Base-by-base conservation (phyloP, 2,797 vertebrate species). In the Pipistrellus pygmaeus region DNA sequence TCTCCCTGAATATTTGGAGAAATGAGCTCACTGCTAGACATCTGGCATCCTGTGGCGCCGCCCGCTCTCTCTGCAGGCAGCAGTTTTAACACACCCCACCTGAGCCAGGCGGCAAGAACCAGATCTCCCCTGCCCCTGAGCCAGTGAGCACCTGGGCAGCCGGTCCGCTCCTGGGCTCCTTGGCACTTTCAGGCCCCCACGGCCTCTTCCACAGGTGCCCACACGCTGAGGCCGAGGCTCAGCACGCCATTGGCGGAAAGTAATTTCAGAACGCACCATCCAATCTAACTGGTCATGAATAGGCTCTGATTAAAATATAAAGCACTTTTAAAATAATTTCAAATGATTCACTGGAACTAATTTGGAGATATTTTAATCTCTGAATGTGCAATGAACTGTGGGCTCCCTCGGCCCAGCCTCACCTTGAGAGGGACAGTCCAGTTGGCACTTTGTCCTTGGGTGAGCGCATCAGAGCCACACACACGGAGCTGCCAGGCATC, bases 341-440 rank as follows among this genome's bases (percentile, higher is more conserved):
- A 97, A 96, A 93, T 93, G 97, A 97, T 91, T 96, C 80, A 94
- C 95, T 53, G 88, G 95, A 93, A 95, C 96, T 0, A 48, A 92
- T 89, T n/a, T 60, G 41, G 41, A 96, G 80, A 68, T 20, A 68
- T 69, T 75, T 86, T 96, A 83, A 97, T 97, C 81, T 85, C 88
- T 51, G 84, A 91, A 92, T 93, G 93, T 82, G 92, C 95, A 90
- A 71, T 2, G 92, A 46, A 96, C 76, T 66, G 2, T 57, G 10
- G 44, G 0, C 13, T 68, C 83, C 94, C 88, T 94, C 89, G 80
- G 94, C 86, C 96, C 72, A 85, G 88, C 71, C 85, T 94, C 80
- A 86, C 60, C 85, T 68, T 23, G 51, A 91, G 77, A 68, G 35
- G 77, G 91, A 64, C 71, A 41, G 53, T 94, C 75, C 86, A 57